A percentile compares a stretch with the other conserved stretches of the same genome.
Conservation (phyloP, 2,888 invertebrate genomes). For the Nebria brevicollis region DNA sequence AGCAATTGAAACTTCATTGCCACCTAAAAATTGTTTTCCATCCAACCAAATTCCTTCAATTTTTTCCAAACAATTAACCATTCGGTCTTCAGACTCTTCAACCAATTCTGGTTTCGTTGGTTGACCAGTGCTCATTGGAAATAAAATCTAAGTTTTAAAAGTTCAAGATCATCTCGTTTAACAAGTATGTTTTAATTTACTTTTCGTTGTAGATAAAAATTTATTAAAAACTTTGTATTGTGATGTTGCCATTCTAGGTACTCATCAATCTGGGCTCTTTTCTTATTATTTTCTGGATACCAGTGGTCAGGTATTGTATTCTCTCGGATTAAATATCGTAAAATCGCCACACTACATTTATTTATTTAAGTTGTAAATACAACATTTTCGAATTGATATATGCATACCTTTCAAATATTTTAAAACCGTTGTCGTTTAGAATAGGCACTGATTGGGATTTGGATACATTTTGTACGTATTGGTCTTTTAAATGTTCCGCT, state of each 20-base stretch:
- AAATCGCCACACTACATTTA: conserved; percentile 73
- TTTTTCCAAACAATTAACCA: conserved; percentile 69
- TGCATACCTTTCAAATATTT: conserved; percentile 65
- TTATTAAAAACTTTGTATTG: conserved; percentile 69
- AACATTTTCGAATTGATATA: not conserved
- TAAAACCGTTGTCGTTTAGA: conserved; percentile 68
- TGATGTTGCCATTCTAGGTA: conserved; percentile 82
- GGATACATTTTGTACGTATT: conserved; percentile 62
- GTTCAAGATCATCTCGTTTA: not conserved
- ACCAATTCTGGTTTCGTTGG: conserved; percentile 62
- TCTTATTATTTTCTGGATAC: conserved; percentile 72
- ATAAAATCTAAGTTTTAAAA: conserved; percentile 61
- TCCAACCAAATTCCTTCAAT: conserved; percentile 67
- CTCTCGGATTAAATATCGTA: conserved; percentile 73
- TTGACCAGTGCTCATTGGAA: conserved; percentile 65
- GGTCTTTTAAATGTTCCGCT: conserved; percentile 66
- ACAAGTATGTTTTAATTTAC: conserved; percentile 59
- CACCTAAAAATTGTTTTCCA: conserved; percentile 66
- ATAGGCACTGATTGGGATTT: conserved; percentile 69
- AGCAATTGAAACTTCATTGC: conserved; percentile 73
- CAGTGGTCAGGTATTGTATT: conserved; percentile 68
- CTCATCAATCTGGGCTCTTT: conserved; percentile 75
- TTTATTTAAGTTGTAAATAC: not conserved
- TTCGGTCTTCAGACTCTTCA: conserved; percentile 60
- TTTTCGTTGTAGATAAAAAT: conserved; percentile 69